Evolutionary conservation across 1,140 invertebrate genomes (phyloP), one percentile per base, ranked within the genome.

Genomic region (Parasteatoda tepidariorum): DNA sequence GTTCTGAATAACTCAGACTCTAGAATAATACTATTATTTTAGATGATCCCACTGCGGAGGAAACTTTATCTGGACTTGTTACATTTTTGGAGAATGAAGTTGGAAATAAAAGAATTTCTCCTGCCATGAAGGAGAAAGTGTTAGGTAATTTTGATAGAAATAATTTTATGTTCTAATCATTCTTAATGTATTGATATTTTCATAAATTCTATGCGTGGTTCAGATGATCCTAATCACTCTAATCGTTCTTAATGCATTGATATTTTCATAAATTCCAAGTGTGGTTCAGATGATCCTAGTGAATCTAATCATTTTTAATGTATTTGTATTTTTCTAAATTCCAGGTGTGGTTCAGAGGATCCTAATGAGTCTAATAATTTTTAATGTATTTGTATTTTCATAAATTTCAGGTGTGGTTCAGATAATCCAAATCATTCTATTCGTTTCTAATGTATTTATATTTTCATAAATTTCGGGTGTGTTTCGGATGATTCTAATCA

Each of bases 81-180:
- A 89, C 90, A 3, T 94, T 94, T 87, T 87, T 94, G 13, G 93
- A 94, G 87, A 89, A 90, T n/a, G 93, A 94, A 88, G 92, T 92
- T 2, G 92, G 92, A 85, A 89, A 92, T 75, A 93, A 93, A 54
- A 91, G 92, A 62, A 93, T 94, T 62, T 93, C 93, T 1, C 88
- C 92, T 76, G 90, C 91, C 73, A 89, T 94, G 79, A 92, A 94
- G 88, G 93, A 93, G 89, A 93, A 93, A 91, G 92, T 94, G 18
- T 90, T 94, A 70, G 92, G 93, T 94, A 88, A 88, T 87, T 83
- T 34, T 48, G 9, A 54, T 33, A 18, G 0, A 15, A 31, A 31
- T 24, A 11, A 0, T 66, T 3, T 7, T 66, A 18, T 30, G 0
- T 31, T n/a, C 31, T 7, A 11, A 66, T 2, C 59, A 22, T 61